Base-by-base conservation (phyloP, 2,888 invertebrate species). In the Cheilosia variabilis region DNA sequence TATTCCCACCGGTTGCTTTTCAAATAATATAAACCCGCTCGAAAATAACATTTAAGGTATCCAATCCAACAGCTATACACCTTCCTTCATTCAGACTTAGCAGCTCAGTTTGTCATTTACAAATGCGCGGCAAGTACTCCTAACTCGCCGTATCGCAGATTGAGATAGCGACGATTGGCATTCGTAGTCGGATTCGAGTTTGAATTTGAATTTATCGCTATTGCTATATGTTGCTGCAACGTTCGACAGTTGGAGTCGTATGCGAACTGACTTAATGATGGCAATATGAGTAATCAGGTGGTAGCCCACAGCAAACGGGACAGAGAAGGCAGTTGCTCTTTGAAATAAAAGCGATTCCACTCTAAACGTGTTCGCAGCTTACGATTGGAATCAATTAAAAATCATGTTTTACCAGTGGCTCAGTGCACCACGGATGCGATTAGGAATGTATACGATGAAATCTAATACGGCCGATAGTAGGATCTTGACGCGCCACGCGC, bases 311-410 rank as follows among this genome's bases (percentile, higher is more conserved):
- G 34, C 52, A 37, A 6, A 62, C 58, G 37, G 57, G 19, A 37
- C 37, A 31, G 9, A 13, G 17, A 13, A 43, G 55, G 47, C 41
- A 58, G 43, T 72, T 52, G 45, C 68, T 63, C 47, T 69, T 57
- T 62, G 17, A 31, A 47, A 58, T 43, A 71, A 57, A 53, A 43
- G 31, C 15, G 43, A 77, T 60, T 77, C 71, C 60, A 55, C 47
- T 80, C 24, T 43, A 76, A 84, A 84, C 84, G 69, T 86, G 81
- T 86, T 76, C 13, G 37, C 77, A 72, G 55, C 68, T 76, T 45
- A 31, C 72, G 76, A 81, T 80, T 72, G 86, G 72, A 81, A 86
- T 86, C 86, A 81, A 86, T 86, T 86, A 86, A 86, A 86, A 81
- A 81, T 72, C 86, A 68, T 86, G 86, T 86, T 86, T 77, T 86